Conservation (phyloP, 64 coral and sea anemone species). For the Hydrozoanthus tunicans region DNA sequence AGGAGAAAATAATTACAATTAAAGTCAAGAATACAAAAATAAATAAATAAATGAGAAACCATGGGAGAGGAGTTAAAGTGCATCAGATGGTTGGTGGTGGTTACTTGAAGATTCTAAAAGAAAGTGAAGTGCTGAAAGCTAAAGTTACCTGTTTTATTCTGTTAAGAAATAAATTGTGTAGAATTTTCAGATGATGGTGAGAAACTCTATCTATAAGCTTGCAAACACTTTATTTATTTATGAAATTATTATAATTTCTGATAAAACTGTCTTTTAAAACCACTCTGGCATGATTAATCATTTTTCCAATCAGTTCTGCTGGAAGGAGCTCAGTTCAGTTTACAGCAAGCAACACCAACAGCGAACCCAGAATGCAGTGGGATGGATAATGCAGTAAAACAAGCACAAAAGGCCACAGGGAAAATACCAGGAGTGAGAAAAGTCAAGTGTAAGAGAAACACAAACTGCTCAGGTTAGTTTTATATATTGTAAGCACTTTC, state of each 20-base stretch:
- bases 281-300: not conserved
- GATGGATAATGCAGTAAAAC: conserved; percentile 44
- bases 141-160: no score
- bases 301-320: conserved; percentile 21
- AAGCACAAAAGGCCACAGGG: conserved; percentile 4
- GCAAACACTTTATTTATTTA: not conserved
- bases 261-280: not conserved
- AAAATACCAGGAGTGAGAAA: not conserved
- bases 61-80: no score
- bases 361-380: conserved; percentile 71
- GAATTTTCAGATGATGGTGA: no score
- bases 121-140: no score
- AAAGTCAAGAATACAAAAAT: no score
- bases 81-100: no score
- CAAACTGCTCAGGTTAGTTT: conserved; percentile 64
- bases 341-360: conserved; percentile 18
- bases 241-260: not conserved
- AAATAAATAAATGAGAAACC: no score
- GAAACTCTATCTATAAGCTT: no score
- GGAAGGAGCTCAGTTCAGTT: not conserved
- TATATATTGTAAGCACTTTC: not conserved
- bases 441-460: conserved; percentile 32
- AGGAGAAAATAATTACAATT: no score
- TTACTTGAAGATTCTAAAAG: no score
- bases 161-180: no score